phyloP scores from a whole-genome alignment of 2,888 invertebrate species.

The Meteorus colon region DNA sequence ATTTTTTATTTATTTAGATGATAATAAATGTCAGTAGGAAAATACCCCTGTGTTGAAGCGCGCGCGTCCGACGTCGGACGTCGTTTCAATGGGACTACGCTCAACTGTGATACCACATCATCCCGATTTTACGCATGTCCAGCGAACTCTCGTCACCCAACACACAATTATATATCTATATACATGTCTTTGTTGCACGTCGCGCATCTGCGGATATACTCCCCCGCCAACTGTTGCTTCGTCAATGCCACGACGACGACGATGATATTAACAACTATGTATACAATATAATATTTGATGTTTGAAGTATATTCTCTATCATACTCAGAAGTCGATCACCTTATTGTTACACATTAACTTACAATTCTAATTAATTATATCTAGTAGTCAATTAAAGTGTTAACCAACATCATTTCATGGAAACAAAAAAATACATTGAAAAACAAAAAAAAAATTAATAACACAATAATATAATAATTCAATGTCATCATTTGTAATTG shows the following conservation, averaged over 20 bases:
- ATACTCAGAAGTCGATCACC: no score
- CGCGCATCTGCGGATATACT: conserved; percentile 18
- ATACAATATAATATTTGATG: conserved; percentile 2
- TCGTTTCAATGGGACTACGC: conserved; percentile 63
- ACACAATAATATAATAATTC: background rate
- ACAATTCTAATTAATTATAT: no score
- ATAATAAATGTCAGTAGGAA: background rate
- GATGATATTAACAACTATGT: conserved; percentile 4
- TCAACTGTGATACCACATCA: conserved; percentile 55
- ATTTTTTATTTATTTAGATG: no score
- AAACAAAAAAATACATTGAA: background rate
- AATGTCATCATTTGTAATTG: no score
- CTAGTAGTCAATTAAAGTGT: no score
- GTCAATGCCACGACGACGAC: conserved; percentile 18
- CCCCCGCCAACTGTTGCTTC: conserved; percentile 62
- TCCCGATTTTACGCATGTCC: conserved; percentile 64
- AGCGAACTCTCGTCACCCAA: conserved; percentile 51
- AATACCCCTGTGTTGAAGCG: conserved; percentile 31
- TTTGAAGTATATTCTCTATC: no score
- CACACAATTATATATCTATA: background rate
- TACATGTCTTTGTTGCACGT: conserved; percentile 37
- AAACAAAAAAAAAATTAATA: background rate
- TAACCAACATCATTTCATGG: background rate
- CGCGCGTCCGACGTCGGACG: conserved; percentile 59
- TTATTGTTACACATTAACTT: no score